These are phyloP conservation scores for Noctua janthe DNA, from an alignment of 2,888 invertebrate genomes.

Conservation along the genomic window DNA sequence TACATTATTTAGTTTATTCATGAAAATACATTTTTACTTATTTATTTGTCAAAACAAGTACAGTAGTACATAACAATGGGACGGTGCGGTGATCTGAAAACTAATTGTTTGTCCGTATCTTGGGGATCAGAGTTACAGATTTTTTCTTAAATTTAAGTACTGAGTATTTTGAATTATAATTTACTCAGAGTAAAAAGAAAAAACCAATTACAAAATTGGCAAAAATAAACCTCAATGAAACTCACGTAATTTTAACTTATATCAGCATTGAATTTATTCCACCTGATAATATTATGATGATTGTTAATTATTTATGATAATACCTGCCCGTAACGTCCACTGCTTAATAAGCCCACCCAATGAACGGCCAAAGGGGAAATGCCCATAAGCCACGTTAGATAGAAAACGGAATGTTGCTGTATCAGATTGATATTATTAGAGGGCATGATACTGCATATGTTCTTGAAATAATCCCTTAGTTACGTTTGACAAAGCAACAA, in stretches of 20 bases:
- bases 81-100: neutral
- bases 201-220: neutral
- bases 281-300: slow-evolving; percentile 1
- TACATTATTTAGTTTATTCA: neutral
- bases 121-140: neutral
- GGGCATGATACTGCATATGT: neutral
- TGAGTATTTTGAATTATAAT: too few species aligned
- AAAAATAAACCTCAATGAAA: neutral
- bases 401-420: slow-evolving; percentile 16
- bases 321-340: neutral
- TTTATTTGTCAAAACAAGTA: neutral
- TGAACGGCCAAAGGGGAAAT: slow-evolving; percentile 10
- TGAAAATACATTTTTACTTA: neutral
- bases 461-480: neutral
- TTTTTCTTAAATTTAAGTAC: too few species aligned
- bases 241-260: neutral
- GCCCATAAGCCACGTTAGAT: slow-evolving; percentile 27
- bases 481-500: neutral
- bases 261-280: neutral
- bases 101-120: neutral
- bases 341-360: slow-evolving; percentile 8
- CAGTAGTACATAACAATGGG: neutral
- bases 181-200: neutral
- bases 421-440: slow-evolving; percentile 9
- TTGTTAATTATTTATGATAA: slow-evolving; percentile 27